phyloP scores from a whole-genome alignment of 2,797 vertebrate genomes.

The Nannoperca australis region DNA sequence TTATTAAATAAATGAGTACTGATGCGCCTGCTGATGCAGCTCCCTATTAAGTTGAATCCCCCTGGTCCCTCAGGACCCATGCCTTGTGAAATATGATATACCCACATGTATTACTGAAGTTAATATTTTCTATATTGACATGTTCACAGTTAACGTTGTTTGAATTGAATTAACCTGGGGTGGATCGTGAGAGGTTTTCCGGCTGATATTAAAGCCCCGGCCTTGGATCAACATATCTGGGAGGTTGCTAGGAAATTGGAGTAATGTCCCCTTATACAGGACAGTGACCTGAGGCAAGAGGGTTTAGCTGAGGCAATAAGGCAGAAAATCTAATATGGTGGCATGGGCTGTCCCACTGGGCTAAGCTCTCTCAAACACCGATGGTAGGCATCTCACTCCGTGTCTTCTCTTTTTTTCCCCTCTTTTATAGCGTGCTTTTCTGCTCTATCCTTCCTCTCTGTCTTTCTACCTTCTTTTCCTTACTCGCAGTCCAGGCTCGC shows the following conservation, averaged over 20 bases:
- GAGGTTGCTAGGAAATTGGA: constrained; percentile 50
- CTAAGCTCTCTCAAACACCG: constrained; percentile 53
- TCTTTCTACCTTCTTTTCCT: constrained; percentile 23
- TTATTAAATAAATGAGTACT: constrained; percentile 73
- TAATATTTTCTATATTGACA: constrained; percentile 78
- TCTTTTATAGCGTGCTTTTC: constrained; percentile 32
- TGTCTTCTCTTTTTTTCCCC: constrained; percentile 11
- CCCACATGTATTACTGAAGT: constrained; percentile 56
- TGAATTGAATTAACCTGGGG: constrained; percentile 72
- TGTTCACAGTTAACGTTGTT: constrained; percentile 67
- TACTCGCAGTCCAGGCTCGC: constrained; percentile 15
- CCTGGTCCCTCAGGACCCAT: constrained; percentile 54
- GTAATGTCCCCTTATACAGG: constrained; percentile 59
- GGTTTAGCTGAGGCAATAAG: constrained; percentile 79
- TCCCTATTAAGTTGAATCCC: constrained; percentile 40
- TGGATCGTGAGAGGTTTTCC: constrained; percentile 48
- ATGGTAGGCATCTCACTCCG: constrained; percentile 41
- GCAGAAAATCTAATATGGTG: constrained; percentile 81
- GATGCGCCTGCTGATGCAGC: constrained; percentile 57
- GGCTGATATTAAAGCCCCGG: constrained; percentile 67
- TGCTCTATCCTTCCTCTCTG: constrained; percentile 7
- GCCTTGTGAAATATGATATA: constrained; percentile 66
- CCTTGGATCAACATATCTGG: constrained; percentile 72
- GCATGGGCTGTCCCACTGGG: constrained; percentile 70
- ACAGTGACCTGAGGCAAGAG: constrained; percentile 70